Conservation (phyloP, 2,797 vertebrate species). For the Phrynocephalus guinanensis region DNA sequence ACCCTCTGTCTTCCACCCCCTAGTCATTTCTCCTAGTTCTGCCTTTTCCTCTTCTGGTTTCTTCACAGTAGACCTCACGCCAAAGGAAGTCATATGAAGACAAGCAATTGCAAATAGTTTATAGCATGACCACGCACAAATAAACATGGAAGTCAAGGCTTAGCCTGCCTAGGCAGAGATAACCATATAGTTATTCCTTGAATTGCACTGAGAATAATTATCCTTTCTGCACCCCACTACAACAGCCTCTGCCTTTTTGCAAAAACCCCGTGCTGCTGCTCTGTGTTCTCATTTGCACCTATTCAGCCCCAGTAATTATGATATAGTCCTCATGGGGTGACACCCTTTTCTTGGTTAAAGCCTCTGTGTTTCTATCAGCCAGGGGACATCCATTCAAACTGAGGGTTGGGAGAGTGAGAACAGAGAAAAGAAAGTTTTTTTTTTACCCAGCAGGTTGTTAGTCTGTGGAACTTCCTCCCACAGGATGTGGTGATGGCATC, state of each 20-base stretch:
- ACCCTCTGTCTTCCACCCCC: neutral
- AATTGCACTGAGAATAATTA: neutral
- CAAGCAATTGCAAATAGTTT: neutral
- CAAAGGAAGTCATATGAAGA: neutral
- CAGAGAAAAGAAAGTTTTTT: no score
- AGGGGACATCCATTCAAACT: neutral
- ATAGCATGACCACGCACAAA: neutral
- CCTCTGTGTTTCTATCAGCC: neutral
- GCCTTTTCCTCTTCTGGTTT: neutral
- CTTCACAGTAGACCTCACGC: neutral
- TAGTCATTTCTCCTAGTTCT: neutral
- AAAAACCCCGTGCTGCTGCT: neutral
- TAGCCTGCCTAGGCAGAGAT: neutral
- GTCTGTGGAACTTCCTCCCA: no score
- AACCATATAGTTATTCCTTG: neutral
- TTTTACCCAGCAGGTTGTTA: no score
- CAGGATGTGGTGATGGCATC: no score
- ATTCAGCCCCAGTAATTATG: neutral
- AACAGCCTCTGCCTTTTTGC: neutral
- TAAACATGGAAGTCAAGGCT: neutral
- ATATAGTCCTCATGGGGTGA: neutral
- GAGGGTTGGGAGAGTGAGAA: no score
- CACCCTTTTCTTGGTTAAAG: no score
- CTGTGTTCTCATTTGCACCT: neutral
- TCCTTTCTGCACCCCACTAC: neutral